These are phyloP conservation scores for Hecatera dysodea DNA, from an alignment of 2,888 invertebrate species.

Conservation along the genomic window DNA sequence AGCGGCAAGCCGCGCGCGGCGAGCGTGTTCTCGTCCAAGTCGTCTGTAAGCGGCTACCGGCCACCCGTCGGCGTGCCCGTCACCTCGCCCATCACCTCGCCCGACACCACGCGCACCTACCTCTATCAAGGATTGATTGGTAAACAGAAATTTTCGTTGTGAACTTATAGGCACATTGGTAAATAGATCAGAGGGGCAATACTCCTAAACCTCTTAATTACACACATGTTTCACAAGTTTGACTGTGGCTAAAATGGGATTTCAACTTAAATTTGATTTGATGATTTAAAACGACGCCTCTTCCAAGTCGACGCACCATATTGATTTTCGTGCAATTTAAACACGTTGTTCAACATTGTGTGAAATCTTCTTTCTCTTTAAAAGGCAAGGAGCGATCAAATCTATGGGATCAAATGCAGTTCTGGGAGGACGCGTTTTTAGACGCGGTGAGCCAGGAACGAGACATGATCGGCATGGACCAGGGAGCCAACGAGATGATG, in stretches of 20 bases:
- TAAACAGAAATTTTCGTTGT: constrained; percentile 64
- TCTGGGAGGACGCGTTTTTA: constrained; percentile 99
- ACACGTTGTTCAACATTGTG: neutral
- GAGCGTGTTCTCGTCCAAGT: constrained; percentile 98
- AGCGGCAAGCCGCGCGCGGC: constrained; percentile 94
- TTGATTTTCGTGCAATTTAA: neutral
- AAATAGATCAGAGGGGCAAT: too few relatives aligned
- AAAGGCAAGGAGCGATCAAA: constrained; percentile 95
- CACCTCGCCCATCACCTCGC: constrained; percentile 96
- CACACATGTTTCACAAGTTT: too few relatives aligned
- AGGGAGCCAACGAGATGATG: constrained; percentile 99
- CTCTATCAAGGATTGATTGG: constrained; percentile 96
- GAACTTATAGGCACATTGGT: too few relatives aligned
- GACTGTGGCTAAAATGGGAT: too few relatives aligned
- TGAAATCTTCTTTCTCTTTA: constrained; percentile 15
- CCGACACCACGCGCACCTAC: constrained; percentile 97
- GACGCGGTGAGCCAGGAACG: constrained; percentile 99
- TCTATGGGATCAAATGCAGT: constrained; percentile 99
- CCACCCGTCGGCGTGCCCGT: constrained; percentile 94
- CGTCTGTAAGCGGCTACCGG: constrained; percentile 95
- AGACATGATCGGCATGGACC: constrained; percentile 99
- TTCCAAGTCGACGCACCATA: neutral
- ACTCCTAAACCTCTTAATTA: too few relatives aligned
- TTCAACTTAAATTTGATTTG: too few relatives aligned
- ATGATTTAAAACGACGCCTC: neutral